These are phyloP conservation scores for Phengaris alcon DNA, from an alignment of 2,888 invertebrate genomes.

Conservation along the genomic window DNA sequence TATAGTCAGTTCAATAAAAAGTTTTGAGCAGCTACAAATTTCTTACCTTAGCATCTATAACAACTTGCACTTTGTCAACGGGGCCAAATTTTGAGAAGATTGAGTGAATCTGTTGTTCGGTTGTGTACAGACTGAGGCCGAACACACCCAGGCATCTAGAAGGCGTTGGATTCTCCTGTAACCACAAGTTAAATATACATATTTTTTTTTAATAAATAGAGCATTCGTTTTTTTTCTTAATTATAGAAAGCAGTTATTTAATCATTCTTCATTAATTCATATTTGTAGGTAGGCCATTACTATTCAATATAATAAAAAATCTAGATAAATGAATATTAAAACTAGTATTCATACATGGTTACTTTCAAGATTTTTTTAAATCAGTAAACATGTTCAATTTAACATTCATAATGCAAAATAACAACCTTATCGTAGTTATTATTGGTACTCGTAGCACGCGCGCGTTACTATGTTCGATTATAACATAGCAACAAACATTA, in stretches of 20 bases:
- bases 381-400: neutral
- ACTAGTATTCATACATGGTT: too few species aligned
- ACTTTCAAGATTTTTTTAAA: neutral
- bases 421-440: neutral
- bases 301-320: too few species aligned
- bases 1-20: neutral
- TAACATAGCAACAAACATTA: neutral
- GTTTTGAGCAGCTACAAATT: neutral
- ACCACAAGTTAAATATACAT: slow-evolving; percentile 2
- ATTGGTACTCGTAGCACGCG: neutral
- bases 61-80: slow-evolving; percentile 94
- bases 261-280: too few species aligned
- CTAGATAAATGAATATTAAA: too few species aligned
- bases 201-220: too few species aligned
- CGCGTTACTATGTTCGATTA: slow-evolving; percentile 7
- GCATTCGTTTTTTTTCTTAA: too few species aligned
- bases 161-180: slow-evolving; percentile 90
- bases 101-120: slow-evolving; percentile 93
- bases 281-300: too few species aligned
- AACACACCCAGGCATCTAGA: slow-evolving; percentile 96
- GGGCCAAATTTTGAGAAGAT: slow-evolving; percentile 96
- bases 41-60: slow-evolving; percentile 94
- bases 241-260: neutral
- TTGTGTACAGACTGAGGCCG: slow-evolving; percentile 94
- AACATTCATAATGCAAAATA: neutral